Base-by-base conservation (phyloP, 2,797 vertebrate genomes). In the Trematomus bernacchii region DNA sequence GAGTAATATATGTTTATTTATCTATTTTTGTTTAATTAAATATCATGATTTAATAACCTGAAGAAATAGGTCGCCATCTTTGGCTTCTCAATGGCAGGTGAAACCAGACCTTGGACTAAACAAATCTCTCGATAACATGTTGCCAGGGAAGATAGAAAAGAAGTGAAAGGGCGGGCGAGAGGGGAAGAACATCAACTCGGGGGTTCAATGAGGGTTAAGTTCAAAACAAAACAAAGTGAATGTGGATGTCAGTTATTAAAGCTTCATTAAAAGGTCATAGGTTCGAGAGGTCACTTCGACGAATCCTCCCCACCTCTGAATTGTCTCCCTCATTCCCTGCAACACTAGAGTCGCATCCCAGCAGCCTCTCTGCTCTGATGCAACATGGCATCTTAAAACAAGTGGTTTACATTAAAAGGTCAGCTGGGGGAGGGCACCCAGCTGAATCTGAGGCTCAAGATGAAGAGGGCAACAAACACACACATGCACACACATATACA, bases 391-490 rank as follows among this genome's bases (percentile, higher is more conserved):
- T 89, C 90, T 92, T 92, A 88, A 93, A 91, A 93, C 86, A 91
- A 90, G 83, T 84, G 87, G 73, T 93, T 93, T 93, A 92, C 89
- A 90, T 90, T 91, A 71, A 93, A 92, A 94, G 91, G 90, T 94
- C 92, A 93, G 60, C 73, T 74, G 84, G 87, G 84, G 85, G 81
- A 89, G 88, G 86, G 74, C 85, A 89, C 30, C 3, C 13, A 27
- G 37, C 77, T 69, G 61, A 62, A 79, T 66, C 84, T 77, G 80
- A 66, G 79, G 66, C 71, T 85, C 50, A 52, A 64, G 78, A 85
- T 65, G 73, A 88, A 67, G 80, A 69, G 70, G 77, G 68, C 76
- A 84, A 69, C 69, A 75, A n/a, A 81, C 59, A 47, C 63, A 64
- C 58, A 65, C 66, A 23, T 9, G 40, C 42, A 51, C 42, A 74